Evolutionary conservation across 2,888 invertebrate species (phyloP).

Genomic region (Ormyrus rosae): DNA sequence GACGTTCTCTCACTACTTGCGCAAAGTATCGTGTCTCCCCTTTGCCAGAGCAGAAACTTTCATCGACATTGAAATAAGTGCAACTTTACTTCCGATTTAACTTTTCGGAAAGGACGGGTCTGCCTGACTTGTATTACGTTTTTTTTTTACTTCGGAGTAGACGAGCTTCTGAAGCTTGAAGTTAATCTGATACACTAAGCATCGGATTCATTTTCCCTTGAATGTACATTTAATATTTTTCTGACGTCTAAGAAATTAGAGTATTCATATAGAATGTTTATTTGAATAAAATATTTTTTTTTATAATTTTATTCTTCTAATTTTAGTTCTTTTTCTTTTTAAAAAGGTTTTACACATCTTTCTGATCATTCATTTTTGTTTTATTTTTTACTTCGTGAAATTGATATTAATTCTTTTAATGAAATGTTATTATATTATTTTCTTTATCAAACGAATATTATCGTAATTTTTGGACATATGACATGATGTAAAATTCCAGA

Average conservation of each 20-base stretch:
- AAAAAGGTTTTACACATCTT: too few species aligned
- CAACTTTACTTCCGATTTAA: constrained; percentile 49
- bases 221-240: background rate
- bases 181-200: background rate
- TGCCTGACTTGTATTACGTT: background rate
- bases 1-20: too few species aligned
- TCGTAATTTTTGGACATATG: too few species aligned
- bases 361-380: too few species aligned
- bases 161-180: background rate
- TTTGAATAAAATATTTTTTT: background rate
- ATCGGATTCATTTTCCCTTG: background rate
- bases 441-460: too few species aligned
- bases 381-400: too few species aligned
- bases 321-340: too few species aligned
- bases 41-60: constrained; percentile 4
- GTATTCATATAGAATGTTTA: too few species aligned
- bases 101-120: constrained; percentile 19
- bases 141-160: background rate
- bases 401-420: too few species aligned
- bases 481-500: too few species aligned
- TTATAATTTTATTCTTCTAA: background rate
- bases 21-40: background rate
- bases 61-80: constrained; percentile 46
- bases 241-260: background rate
- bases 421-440: too few species aligned